Base-by-base conservation (phyloP, 2,888 invertebrate genomes). In the Nemoura dubitans region DNA sequence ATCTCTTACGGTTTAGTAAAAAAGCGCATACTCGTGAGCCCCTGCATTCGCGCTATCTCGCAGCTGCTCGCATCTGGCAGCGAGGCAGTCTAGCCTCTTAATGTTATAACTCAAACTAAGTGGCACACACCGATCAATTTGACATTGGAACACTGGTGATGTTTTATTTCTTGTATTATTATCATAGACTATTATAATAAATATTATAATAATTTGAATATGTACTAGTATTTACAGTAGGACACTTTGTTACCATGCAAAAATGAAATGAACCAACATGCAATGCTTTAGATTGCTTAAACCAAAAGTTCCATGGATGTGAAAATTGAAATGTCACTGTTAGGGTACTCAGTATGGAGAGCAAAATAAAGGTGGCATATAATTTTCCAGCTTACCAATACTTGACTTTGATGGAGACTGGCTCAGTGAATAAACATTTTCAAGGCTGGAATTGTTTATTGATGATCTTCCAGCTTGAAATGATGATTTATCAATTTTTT, bases 371-470 rank as follows among this genome's bases (percentile, higher is more conserved):
- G 16, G 21, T 59, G 59, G 10, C 59, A 59, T 21, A 14, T 14
- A 16, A 59, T 7, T 59, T 10, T 1, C 21, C 10, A 59, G 28
- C 76, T 76, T 89, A 92, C 92, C 92, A 81, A 92, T 92, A 89
- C 92, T 92, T 16, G 92, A 92, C 42, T 91, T 91, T 10, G 92
- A 92, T 29, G 90, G 90, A 36, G 91, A 91, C 89, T 91, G 91
- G 27, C 76, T 26, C 27, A 59, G 28, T 0, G 85, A 28, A 36
- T 30, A 21, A 1, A 21, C 59, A 59, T 59, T 59, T 21, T 59
- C 59, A 10, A 59, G 21, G 21, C 10, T 59, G 3, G 14, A 21
- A 59, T 59, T 83, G 6, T 42, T 42, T 25, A 25, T 29, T 59
- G 76, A 7, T 77, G 21, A 0, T 29, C 81, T 30, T 25, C 36